Conservation (phyloP, 1,140 invertebrate species). For the Ips typographus region DNA sequence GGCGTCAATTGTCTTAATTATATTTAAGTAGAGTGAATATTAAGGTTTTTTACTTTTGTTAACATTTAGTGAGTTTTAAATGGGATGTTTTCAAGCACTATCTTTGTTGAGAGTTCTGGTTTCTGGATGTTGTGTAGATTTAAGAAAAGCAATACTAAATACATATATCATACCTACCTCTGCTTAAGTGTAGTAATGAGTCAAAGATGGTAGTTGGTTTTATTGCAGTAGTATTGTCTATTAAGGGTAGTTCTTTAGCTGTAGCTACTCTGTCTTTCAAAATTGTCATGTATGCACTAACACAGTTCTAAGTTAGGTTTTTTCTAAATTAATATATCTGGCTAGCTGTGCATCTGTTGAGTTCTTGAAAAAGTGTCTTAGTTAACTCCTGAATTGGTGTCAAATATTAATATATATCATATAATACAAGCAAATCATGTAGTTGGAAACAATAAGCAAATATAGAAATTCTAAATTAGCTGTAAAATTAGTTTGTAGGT, state of each 20-base stretch:
- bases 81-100: background rate
- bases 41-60: constrained; percentile 1
- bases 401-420: background rate
- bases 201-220: no score
- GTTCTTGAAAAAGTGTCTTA: no score
- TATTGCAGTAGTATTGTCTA: no score
- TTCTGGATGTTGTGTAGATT: no score
- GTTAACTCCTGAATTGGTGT: background rate
- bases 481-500: constrained; percentile 11
- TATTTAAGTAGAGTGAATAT: background rate
- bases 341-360: background rate
- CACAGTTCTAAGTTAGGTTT: background rate
- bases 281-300: background rate
- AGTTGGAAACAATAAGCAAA: constrained; percentile 5
- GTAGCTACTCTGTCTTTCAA: background rate
- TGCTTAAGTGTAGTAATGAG: no score
- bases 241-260: no score
- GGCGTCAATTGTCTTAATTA: background rate
- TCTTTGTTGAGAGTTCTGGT: no score
- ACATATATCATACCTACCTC: no score
- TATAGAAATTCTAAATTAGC: constrained; percentile 17
- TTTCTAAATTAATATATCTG: background rate
- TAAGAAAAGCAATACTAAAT: no score
- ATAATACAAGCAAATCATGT: background rate
- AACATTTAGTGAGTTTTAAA: background rate